Percentiles rank a stretch among this genome's conserved stretches.
These are phyloP conservation scores for Drosophila demipolita DNA, from an alignment of 2,888 invertebrate species.

Conservation along the genomic window DNA sequence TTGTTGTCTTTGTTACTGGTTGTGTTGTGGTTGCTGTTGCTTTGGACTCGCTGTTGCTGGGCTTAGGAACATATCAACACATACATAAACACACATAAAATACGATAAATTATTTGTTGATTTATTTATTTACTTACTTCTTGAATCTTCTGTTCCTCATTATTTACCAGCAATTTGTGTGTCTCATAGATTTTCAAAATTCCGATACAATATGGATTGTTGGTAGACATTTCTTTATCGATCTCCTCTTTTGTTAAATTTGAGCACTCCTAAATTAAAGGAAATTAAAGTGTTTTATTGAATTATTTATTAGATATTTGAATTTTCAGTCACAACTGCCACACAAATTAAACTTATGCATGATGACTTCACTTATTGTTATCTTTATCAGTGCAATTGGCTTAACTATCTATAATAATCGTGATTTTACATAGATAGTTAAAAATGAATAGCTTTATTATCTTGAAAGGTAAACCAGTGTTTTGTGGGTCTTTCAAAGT, in stretches of 20 bases:
- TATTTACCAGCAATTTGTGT: slow-evolving; percentile 7
- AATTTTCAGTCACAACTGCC: background rate
- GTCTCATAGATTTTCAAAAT: slow-evolving; percentile 52
- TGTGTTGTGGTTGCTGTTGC: slow-evolving; percentile 31
- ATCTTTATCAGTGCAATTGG: background rate
- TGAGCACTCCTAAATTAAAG: slow-evolving; percentile 37
- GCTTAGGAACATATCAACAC: slow-evolving; percentile 7
- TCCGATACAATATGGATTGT: slow-evolving; percentile 73
- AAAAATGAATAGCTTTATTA: background rate
- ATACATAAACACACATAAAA: background rate
- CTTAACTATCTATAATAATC: background rate
- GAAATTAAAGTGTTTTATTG: background rate
- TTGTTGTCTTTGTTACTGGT: slow-evolving; percentile 25
- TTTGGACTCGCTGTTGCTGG: slow-evolving; percentile 41
- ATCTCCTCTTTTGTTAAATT: slow-evolving; percentile 67
- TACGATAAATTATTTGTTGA: background rate
- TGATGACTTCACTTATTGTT: background rate
- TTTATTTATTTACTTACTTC: slow-evolving; percentile 25
- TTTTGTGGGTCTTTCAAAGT: background rate
- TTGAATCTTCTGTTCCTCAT: background rate
- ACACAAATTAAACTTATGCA: background rate
- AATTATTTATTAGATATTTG: background rate
- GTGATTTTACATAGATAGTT: background rate
- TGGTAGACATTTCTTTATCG: slow-evolving; percentile 23
- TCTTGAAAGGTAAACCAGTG: background rate